Evolutionary conservation across 2,797 vertebrate genomes (phyloP), one percentile per base, ranked within the genome.

Genomic region (Parotocinclus haroldoi): DNA sequence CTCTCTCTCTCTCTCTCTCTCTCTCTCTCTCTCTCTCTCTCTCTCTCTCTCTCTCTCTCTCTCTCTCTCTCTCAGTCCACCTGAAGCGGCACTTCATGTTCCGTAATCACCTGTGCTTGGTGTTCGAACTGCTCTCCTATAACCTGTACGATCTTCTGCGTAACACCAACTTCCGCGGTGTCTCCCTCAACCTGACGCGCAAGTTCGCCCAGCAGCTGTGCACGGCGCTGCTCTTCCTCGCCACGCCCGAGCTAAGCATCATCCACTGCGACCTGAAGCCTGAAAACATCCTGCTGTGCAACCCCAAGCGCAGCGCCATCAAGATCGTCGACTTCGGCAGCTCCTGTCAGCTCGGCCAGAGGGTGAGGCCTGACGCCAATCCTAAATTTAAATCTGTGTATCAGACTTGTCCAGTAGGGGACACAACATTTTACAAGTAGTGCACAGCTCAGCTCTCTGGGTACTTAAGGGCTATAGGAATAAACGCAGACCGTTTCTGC

Each of bases 261-360:
- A 99, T 99, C 94, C 97, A 99, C 96, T 99, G 97, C 93, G 97
- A 99, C 92, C 93, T 99, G 86, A 99, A 99, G 88, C 97, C 97
- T 9, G 97, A 99, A 88, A 99, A 99, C 86, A 99, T 99, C 85
- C 91, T 99, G 79, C 93, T 99, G 74, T 99, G 97, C 82, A 99
- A 99, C 87, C 97, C 97, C 81, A 99, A 99, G 83, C 91, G 97
- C 85, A 98, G 95, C 76, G 97, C 97, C 83, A 99, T 99, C 90
- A 99, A 99, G 89, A 99, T 99, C 50, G 97, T 99, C 80, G 97
- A 99, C 86, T 99, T 99, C 76, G 97, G 97, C 84, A 98, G 96
- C 80, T 99, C 97, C 8, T 99, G 97, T 86, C 97, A 99, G 63
- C 87, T 99, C 71, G 97, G 97, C 72, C 71, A 80, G 60, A 55